Percentiles rank a stretch among this genome's conserved stretches.
phyloP scores from a whole-genome alignment of 2,113 vertebrate genomes.

The Arizona elegans region DNA sequence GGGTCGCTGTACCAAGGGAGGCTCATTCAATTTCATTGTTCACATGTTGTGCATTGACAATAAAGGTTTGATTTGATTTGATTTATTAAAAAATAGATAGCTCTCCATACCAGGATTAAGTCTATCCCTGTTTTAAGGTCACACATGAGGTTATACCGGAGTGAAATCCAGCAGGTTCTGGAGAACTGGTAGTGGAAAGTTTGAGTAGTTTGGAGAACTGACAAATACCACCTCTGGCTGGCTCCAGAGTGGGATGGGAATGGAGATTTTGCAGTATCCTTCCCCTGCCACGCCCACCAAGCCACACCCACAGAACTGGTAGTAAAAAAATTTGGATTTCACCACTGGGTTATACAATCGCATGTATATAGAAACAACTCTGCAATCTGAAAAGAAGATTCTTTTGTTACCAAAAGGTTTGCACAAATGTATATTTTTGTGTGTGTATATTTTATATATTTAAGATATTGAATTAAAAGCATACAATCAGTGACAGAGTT shows the following conservation, averaged over 20 bases:
- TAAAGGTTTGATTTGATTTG: background rate
- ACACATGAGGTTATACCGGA: background rate
- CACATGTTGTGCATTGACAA: too few species aligned
- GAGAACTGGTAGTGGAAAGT: too few species aligned
- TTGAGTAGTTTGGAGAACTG: too few species aligned
- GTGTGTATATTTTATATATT: background rate
- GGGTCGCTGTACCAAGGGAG: too few species aligned
- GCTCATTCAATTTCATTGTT: too few species aligned
- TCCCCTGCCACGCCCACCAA: too few species aligned
- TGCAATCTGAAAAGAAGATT: background rate
- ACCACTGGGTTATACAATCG: background rate
- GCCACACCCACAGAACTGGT: too few species aligned
- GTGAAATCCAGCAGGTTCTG: too few species aligned
- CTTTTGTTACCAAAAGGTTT: background rate
- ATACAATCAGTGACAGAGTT: background rate
- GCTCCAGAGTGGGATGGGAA: too few species aligned
- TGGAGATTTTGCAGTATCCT: too few species aligned
- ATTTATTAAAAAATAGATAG: background rate
- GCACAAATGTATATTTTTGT: background rate
- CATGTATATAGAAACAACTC: background rate
- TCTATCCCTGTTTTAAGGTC: background rate
- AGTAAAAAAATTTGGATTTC: too few species aligned
- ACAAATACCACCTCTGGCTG: too few species aligned
- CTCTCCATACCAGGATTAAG: background rate
- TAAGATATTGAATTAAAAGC: background rate